These are phyloP conservation scores for Sminthurides aquaticus DNA, from an alignment of 2,888 invertebrate genomes.

Conservation along the genomic window DNA sequence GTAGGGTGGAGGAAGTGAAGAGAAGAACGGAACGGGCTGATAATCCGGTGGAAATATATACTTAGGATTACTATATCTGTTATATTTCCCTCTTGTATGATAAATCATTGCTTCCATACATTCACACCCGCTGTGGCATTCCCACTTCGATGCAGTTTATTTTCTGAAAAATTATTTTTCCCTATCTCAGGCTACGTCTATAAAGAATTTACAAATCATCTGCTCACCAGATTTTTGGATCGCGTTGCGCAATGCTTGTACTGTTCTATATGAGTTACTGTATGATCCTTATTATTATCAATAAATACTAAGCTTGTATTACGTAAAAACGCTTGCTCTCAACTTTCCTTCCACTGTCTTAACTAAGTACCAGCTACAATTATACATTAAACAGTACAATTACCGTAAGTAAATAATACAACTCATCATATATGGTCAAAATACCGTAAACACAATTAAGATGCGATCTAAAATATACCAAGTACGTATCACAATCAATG, in stretches of 20 bases:
- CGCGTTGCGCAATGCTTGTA: not conserved
- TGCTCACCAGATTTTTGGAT: not conserved
- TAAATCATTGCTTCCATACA: not conserved
- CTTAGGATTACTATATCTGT: no score
- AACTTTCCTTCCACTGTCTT: no score
- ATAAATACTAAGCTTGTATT: not conserved
- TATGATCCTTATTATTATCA: not conserved
- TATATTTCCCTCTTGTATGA: no score
- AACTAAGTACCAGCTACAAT: no score
- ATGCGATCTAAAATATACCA: not conserved
- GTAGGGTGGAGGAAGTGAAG: no score
- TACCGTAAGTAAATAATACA: no score
- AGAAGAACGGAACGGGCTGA: no score
- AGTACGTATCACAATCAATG: not conserved
- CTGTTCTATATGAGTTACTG: not conserved
- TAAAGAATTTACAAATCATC: not conserved
- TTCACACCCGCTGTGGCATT: not conserved
- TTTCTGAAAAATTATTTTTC: conserved; percentile 1
- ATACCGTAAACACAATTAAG: no score
- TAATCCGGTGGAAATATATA: no score
- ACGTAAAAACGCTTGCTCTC: not conserved
- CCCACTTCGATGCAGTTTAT: conserved; percentile 1
- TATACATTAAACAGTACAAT: no score
- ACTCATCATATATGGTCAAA: no score
- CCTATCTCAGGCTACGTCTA: not conserved